Conservation (phyloP, 2,797 vertebrate genomes). For the Gymnopithys bicolor region DNA sequence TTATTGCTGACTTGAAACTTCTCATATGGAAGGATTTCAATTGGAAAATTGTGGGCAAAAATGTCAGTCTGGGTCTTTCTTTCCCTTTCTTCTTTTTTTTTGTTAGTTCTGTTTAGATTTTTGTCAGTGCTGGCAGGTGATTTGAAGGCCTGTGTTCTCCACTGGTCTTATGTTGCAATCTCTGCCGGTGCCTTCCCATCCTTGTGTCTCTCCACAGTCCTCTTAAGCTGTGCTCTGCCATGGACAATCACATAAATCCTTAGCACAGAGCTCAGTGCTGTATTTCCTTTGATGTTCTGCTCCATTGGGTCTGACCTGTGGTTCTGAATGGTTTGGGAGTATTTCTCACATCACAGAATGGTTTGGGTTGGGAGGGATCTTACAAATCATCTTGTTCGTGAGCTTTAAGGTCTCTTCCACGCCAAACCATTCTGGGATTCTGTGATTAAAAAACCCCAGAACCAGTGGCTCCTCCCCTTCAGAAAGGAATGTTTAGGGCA, state of each 20-base stretch:
- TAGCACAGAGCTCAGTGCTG: neutral
- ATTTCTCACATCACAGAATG: neutral
- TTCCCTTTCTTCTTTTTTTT: neutral
- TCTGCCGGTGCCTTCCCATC: neutral
- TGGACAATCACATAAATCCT: neutral
- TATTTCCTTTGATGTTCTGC: neutral
- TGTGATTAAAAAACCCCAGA: neutral
- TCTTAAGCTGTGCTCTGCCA: neutral
- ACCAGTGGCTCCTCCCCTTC: neutral
- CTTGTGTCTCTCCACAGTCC: neutral
- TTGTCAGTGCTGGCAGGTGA: neutral
- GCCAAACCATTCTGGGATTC: neutral
- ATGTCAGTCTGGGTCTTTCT: neutral
- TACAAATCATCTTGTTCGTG: neutral
- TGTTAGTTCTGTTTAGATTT: neutral
- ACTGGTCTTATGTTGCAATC: neutral
- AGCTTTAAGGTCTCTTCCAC: neutral
- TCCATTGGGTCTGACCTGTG: neutral
- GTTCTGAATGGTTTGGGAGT: neutral
- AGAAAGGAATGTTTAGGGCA: neutral
- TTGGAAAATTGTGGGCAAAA: neutral
- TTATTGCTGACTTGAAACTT: neutral
- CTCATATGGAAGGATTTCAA: neutral
- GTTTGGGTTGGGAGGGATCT: neutral
- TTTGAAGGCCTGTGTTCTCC: neutral